A percentile compares a stretch with the other conserved stretches of the same genome.
Evolutionary conservation across 2,113 vertebrate genomes (phyloP).

Genomic region (Sakesphorus luctuosus): DNA sequence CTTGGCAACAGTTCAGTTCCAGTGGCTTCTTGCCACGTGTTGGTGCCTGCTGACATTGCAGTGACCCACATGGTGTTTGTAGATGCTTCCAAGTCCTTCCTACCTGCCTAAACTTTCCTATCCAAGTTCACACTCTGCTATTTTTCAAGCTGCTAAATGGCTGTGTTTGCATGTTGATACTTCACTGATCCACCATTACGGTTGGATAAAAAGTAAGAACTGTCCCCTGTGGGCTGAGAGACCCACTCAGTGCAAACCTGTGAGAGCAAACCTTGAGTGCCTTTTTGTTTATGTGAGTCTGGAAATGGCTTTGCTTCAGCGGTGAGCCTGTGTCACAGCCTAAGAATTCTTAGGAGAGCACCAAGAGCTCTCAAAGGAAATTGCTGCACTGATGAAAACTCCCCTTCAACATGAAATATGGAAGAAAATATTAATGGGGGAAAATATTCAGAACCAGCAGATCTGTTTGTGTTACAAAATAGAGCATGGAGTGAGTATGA

Average conservation of each 20-base stretch:
- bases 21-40: background rate
- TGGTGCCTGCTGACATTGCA: background rate
- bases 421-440: background rate
- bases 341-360: background rate
- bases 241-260: background rate
- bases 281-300: background rate
- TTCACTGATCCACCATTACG: background rate
- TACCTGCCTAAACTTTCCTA: background rate
- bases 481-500: background rate
- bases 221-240: background rate
- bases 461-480: background rate
- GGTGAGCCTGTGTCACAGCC: background rate
- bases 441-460: background rate
- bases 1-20: background rate
- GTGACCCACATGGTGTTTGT: background rate
- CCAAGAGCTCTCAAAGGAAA: background rate
- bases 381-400: background rate
- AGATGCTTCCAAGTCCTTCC: background rate
- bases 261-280: background rate
- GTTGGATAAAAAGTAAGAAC: background rate
- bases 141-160: background rate
- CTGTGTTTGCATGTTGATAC: background rate
- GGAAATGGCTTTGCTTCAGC: background rate
- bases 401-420: background rate
- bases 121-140: background rate